Conservation (phyloP, 92 coral and sea anemone species). For the Epizoanthus illoricatus region DNA sequence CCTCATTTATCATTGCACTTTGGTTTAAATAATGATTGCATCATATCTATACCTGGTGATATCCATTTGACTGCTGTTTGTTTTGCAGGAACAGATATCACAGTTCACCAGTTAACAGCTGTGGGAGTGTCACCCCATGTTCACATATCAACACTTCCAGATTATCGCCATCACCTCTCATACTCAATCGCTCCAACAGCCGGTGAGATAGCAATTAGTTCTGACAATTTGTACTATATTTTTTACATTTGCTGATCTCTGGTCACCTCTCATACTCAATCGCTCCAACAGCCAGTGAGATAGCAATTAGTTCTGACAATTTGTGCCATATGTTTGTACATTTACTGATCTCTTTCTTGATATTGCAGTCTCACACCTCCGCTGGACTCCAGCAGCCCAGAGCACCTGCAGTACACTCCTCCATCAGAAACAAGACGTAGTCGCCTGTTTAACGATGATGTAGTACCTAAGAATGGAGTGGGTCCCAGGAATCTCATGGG, state of each 20-base stretch:
- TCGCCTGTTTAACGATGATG: conserved; percentile 73
- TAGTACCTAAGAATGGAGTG: conserved; percentile 63
- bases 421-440: conserved; percentile 79
- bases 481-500: conserved; percentile 93
- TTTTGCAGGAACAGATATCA: conserved; percentile 67
- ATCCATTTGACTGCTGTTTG: background rate
- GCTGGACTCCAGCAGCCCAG: conserved; percentile 87
- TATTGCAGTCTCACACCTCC: conserved; percentile 81
- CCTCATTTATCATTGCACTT: too few relatives aligned
- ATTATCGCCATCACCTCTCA: conserved; percentile 58
- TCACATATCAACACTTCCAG: conserved; percentile 59
- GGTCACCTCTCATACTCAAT: conserved; percentile 24
- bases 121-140: conserved; percentile 64
- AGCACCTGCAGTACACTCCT: conserved; percentile 81
- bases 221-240: background rate
- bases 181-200: conserved; percentile 18
- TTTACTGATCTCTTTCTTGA: background rate
- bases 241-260: background rate
- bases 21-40: too few relatives aligned
- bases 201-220: conserved; percentile 3
- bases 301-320: too few relatives aligned
- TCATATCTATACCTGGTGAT: too few relatives aligned
- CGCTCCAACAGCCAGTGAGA: conserved; percentile 26
- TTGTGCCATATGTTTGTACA: background rate
- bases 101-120: conserved; percentile 71